Conservation (phyloP, 2,888 invertebrate species). For the Pseudococcus longispinus region DNA sequence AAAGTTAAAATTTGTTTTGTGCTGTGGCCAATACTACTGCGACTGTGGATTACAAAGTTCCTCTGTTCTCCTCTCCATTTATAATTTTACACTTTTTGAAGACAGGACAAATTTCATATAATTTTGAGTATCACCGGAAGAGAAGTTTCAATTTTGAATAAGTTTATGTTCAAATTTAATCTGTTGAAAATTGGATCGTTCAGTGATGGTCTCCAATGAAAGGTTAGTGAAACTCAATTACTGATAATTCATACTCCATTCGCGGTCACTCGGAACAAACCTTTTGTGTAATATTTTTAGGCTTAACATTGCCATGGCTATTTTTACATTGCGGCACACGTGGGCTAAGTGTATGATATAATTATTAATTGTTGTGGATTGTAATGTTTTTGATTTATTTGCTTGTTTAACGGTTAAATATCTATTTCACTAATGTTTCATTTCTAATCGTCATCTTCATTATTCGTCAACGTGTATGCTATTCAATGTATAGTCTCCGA, state of each 20-base stretch:
- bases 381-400: not conserved
- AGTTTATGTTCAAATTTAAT: conserved; percentile 39
- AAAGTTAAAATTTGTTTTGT: not conserved
- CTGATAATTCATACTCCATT: conserved; percentile 9
- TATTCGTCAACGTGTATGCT: not conserved
- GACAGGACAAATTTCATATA: conserved; percentile 40
- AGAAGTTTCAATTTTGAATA: conserved; percentile 44
- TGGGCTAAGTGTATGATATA: conserved; percentile 50
- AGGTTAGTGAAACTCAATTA: conserved; percentile 37
- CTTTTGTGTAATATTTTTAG: conserved; percentile 56
- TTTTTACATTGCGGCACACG: conserved; percentile 57
- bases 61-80: conserved; percentile 53
- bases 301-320: conserved; percentile 57
- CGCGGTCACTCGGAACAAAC: conserved; percentile 52
- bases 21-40: conserved; percentile 35
- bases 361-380: not conserved
- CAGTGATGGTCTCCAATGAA: not conserved
- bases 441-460: not conserved
- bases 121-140: conserved; percentile 55
- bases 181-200: not conserved
- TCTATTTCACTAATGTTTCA: not conserved
- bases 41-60: conserved; percentile 43
- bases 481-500: not conserved
- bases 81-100: conserved; percentile 48
- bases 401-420: not conserved